These are phyloP conservation scores for Rutilus rutilus DNA, from an alignment of 2,113 vertebrate species.

Conservation along the genomic window DNA sequence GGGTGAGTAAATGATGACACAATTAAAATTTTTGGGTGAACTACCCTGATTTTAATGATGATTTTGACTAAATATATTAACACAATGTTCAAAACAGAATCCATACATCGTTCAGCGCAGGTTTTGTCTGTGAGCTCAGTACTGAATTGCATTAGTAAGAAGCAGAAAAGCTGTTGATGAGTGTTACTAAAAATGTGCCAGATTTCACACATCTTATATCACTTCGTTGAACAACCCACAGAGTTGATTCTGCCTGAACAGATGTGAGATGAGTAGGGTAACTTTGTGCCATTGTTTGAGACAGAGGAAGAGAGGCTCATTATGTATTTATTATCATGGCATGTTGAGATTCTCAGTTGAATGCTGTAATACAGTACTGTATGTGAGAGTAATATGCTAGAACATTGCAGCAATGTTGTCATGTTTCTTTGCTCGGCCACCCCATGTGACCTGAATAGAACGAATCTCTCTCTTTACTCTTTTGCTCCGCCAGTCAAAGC, in stretches of 20 bases:
- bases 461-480: background rate
- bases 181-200: conserved; percentile 29
- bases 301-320: background rate
- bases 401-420: background rate
- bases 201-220: conserved; percentile 47
- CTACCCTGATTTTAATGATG: background rate
- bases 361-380: background rate
- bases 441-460: conserved; percentile 7
- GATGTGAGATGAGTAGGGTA: conserved; percentile 5
- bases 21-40: too few relatives aligned
- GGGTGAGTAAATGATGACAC: too few relatives aligned
- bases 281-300: background rate
- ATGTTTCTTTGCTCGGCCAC: background rate
- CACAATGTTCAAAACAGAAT: background rate
- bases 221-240: conserved; percentile 48
- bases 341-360: background rate
- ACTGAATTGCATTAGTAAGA: conserved; percentile 1
- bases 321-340: background rate
- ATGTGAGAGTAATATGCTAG: background rate
- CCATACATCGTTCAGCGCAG: background rate
- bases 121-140: background rate
- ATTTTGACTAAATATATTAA: background rate
- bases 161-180: conserved; percentile 6
- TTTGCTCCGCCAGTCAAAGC: conserved; percentile 25
- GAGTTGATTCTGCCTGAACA: conserved; percentile 1